A percentile compares a stretch with the other conserved stretches of the same genome.
Evolutionary conservation across 2,113 vertebrate species (phyloP).

Genomic region (Dinomys branickii): DNA sequence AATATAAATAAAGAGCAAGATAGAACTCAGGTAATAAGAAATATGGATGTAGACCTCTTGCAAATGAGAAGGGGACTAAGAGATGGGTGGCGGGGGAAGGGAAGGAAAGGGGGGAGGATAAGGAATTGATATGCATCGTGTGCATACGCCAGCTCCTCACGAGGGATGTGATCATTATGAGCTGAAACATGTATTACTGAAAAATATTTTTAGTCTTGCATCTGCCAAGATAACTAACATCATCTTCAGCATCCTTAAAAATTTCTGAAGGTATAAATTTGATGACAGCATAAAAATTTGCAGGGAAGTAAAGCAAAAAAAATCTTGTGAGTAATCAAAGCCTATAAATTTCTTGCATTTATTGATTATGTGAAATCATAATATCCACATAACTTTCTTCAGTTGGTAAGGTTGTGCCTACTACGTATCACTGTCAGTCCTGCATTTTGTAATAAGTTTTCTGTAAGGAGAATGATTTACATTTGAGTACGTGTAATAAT

Average conservation of each 20-base stretch:
- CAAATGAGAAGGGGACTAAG: not conserved
- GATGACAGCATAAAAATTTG: not conserved
- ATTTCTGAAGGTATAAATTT: not conserved
- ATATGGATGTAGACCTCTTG: not conserved
- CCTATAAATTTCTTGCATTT: not conserved
- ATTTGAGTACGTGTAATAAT: not conserved
- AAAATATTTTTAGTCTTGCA: conserved; percentile 31
- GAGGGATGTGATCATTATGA: not conserved
- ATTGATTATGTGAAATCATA: not conserved
- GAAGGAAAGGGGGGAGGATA: not conserved
- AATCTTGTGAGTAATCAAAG: not conserved
- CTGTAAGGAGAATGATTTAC: not conserved
- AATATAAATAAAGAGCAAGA: not conserved
- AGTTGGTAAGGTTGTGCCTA: not conserved
- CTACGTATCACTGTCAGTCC: not conserved
- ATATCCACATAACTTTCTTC: not conserved
- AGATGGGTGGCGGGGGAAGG: not conserved
- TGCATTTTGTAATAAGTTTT: not conserved
- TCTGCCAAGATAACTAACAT: conserved; percentile 6
- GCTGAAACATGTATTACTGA: not conserved
- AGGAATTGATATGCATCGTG: not conserved
- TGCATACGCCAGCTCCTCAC: not conserved
- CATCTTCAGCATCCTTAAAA: conserved; percentile 15
- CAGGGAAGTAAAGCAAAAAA: not conserved
- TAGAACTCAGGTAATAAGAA: not conserved